Conservation (phyloP, 2,797 vertebrate species). For the Coregonus sp. region DNA sequence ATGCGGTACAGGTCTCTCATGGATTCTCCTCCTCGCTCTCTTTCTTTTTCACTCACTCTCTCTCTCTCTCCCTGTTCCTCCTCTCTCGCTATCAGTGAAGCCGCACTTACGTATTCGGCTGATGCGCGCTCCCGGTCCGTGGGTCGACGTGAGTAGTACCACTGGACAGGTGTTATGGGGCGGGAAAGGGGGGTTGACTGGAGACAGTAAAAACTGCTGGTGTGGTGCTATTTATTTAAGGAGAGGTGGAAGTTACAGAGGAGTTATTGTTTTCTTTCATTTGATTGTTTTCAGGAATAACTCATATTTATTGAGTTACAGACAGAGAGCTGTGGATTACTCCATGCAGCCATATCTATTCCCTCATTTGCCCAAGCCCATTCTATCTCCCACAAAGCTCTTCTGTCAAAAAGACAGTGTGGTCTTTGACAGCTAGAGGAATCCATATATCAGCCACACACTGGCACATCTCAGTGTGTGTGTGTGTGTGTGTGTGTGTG, state of each 20-base stretch:
- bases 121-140: background rate
- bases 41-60: background rate
- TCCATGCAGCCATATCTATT: background rate
- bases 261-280: too few relatives aligned
- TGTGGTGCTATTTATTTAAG: background rate
- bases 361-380: constrained; percentile 14
- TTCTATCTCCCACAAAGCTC: constrained; percentile 22
- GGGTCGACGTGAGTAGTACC: background rate
- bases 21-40: constrained; percentile 33
- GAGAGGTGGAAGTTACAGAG: background rate
- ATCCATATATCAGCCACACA: constrained; percentile 21
- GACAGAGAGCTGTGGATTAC: background rate
- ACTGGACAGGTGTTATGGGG: constrained; percentile 41
- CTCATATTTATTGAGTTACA: background rate
- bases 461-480: constrained; percentile 8
- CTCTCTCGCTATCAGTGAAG: constrained; percentile 33
- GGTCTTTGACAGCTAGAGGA: constrained; percentile 13
- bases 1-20: constrained; percentile 42
- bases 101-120: constrained; percentile 4
- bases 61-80: constrained; percentile 32
- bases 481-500: background rate
- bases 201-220: background rate
- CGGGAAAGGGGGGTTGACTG: background rate
- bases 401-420: constrained; percentile 29
- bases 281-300: background rate